Conservation (phyloP, 2,888 invertebrate species). For the Marasmarcha lunaedactyla region DNA sequence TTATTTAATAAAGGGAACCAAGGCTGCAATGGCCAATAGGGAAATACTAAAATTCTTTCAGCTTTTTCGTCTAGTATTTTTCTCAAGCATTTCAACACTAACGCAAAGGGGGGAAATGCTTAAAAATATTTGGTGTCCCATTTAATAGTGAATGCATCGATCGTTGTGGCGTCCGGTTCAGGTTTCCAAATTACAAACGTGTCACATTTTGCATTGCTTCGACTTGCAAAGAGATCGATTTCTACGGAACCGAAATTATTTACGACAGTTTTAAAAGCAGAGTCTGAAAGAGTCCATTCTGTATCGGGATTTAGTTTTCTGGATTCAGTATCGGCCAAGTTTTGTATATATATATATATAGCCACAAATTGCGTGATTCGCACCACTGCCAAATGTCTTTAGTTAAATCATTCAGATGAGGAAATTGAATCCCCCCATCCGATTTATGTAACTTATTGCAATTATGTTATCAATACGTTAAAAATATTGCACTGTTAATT, state of each 20-base stretch:
- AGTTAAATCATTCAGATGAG: slow-evolving; percentile 7
- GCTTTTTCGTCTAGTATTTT: slow-evolving; percentile 16
- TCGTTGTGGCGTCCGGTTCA: slow-evolving; percentile 10
- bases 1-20: slow-evolving; percentile 16
- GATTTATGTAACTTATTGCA: slow-evolving; percentile 4
- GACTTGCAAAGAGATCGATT: slow-evolving; percentile 13
- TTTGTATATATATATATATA: slow-evolving; percentile 25
- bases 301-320: slow-evolving; percentile 11
- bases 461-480: slow-evolving; percentile 6
- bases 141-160: slow-evolving; percentile 9
- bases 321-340: slow-evolving; percentile 15
- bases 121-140: slow-evolving; percentile 11
- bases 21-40: slow-evolving; percentile 17
- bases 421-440: slow-evolving; percentile 11
- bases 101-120: slow-evolving; percentile 13
- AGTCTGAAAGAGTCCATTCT: slow-evolving; percentile 11
- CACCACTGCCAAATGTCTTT: slow-evolving; percentile 13
- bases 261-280: slow-evolving; percentile 6
- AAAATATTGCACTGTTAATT: slow-evolving; percentile 3
- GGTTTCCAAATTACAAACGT: slow-evolving; percentile 9
- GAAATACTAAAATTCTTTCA: slow-evolving; percentile 17
- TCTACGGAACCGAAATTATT: slow-evolving; percentile 9
- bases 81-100: slow-evolving; percentile 8
- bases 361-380: slow-evolving; percentile 9
- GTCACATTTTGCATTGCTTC: slow-evolving; percentile 11